phyloP scores from a whole-genome alignment of 1,140 invertebrate species.

The Centruroides sculpturatus region DNA sequence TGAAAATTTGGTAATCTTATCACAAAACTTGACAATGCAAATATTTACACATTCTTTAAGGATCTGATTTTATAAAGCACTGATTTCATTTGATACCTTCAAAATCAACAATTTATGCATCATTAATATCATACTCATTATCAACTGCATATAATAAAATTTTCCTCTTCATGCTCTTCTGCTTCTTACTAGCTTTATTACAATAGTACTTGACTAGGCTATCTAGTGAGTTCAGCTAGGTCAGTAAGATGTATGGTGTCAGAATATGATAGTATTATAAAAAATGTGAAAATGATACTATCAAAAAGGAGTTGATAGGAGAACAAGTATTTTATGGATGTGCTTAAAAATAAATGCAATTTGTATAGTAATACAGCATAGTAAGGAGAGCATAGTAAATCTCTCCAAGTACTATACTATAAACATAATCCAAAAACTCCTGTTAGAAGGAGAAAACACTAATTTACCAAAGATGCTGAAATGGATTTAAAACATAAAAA shows the following conservation, averaged over 20 bases:
- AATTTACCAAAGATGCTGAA: constrained; percentile 4
- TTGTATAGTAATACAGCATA: constrained; percentile 6
- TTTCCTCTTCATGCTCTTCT: too few relatives aligned
- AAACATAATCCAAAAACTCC: background rate
- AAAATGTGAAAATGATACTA: background rate
- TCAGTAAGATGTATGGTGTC: background rate
- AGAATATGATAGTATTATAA: background rate
- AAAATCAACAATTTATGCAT: too few relatives aligned
- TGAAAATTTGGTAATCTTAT: too few relatives aligned
- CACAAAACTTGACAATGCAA: too few relatives aligned
- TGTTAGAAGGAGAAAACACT: constrained; percentile 8
- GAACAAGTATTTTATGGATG: background rate
- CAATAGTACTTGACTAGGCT: too few relatives aligned
- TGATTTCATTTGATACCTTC: too few relatives aligned
- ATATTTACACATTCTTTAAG: too few relatives aligned
- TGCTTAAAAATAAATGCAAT: background rate
- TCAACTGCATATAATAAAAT: too few relatives aligned
- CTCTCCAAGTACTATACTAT: background rate
- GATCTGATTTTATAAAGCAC: too few relatives aligned
- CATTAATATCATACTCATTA: too few relatives aligned
- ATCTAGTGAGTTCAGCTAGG: too few relatives aligned
- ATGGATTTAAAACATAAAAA: constrained; percentile 3
- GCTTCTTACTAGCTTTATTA: too few relatives aligned
- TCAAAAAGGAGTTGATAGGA: background rate
- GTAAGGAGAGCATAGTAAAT: constrained; percentile 7